Percentiles rank a stretch among this genome's conserved stretches.
Evolutionary conservation across 2,113 vertebrate genomes (phyloP).

Genomic region (Ranitomeya imitator): DNA sequence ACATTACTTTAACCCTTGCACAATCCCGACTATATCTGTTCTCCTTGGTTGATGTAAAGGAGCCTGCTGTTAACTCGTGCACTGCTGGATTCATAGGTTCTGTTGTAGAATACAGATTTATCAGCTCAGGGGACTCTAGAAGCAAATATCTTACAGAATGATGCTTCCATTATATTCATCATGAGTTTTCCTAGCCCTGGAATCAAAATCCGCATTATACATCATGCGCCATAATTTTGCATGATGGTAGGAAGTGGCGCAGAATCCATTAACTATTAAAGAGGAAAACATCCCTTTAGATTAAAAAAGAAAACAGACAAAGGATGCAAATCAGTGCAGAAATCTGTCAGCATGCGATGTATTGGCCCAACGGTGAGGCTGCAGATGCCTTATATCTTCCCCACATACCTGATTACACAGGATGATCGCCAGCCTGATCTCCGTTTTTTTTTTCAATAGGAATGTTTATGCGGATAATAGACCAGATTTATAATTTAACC

Average conservation of each 20-base stretch:
- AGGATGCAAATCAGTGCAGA: not conserved
- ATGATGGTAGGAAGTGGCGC: not conserved
- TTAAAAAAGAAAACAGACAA: not conserved
- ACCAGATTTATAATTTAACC: not conserved
- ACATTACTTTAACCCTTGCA: not conserved
- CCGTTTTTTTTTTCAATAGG: not conserved
- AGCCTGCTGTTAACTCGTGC: not conserved
- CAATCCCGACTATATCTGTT: not conserved
- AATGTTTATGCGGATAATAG: not conserved
- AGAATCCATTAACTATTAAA: constrained; percentile 12
- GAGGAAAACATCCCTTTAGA: not conserved
- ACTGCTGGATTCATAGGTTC: not conserved
- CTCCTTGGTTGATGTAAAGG: not conserved
- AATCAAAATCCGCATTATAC: not conserved
- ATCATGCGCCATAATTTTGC: not conserved
- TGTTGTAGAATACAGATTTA: not conserved
- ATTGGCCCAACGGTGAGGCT: not conserved
- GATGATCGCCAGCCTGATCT: not conserved
- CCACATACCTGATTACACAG: not conserved
- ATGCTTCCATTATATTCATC: not conserved
- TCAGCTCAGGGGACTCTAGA: not conserved
- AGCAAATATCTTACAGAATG: not conserved
- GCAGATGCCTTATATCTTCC: not conserved
- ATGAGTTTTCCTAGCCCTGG: not conserved
- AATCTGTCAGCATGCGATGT: not conserved